Conservation (phyloP, 2,113 vertebrate species). For the Sinocyclocheilus maitianheensis region DNA sequence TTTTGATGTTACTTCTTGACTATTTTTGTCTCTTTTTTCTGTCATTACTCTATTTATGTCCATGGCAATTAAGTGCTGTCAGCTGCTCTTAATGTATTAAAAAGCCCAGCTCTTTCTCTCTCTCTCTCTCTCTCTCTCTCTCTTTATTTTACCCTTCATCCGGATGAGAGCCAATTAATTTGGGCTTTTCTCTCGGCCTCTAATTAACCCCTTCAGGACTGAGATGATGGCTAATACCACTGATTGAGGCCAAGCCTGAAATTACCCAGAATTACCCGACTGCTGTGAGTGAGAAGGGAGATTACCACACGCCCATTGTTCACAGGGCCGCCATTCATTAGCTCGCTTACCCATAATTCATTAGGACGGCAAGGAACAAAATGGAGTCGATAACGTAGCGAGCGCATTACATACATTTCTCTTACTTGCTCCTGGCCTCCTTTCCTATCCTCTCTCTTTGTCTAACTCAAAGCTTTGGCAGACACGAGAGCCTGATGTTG, state of each 20-base stretch:
- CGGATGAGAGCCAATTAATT: slow-evolving; percentile 73
- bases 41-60: slow-evolving; percentile 57
- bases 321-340: slow-evolving; percentile 56
- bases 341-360: slow-evolving; percentile 59
- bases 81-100: slow-evolving; percentile 59
- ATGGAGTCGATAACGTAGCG: slow-evolving; percentile 46
- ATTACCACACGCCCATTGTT: slow-evolving; percentile 63
- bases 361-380: slow-evolving; percentile 58
- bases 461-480: slow-evolving; percentile 56
- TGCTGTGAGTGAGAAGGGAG: slow-evolving; percentile 56
- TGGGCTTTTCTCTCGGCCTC: slow-evolving; percentile 67
- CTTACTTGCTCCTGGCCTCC: slow-evolving; percentile 50
- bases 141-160: slow-evolving; percentile 60
- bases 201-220: slow-evolving; percentile 78
- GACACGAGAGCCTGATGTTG: slow-evolving; percentile 67
- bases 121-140: background rate
- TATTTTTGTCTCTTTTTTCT: slow-evolving; percentile 41
- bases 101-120: slow-evolving; percentile 53
- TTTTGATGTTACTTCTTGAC: slow-evolving; percentile 24
- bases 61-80: slow-evolving; percentile 64
- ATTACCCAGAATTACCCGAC: slow-evolving; percentile 68
- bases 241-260: slow-evolving; percentile 74
- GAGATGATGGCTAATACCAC: slow-evolving; percentile 69
- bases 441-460: slow-evolving; percentile 59
- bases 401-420: slow-evolving; percentile 27